Evolutionary conservation across 1,140 invertebrate species (phyloP).

Genomic region (Lepidostoma basale): DNA sequence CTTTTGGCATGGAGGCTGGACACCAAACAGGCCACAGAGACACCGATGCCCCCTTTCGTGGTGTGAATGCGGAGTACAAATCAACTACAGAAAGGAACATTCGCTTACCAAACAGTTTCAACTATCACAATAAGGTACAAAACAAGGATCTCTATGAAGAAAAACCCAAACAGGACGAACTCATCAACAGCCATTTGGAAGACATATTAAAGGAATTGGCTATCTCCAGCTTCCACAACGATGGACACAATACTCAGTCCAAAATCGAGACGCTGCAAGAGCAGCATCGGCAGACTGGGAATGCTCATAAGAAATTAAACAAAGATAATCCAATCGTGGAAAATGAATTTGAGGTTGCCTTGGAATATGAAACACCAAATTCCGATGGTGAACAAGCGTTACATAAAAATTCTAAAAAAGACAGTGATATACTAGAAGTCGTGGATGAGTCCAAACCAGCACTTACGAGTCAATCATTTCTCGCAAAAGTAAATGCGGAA

Average conservation of each 20-base stretch:
- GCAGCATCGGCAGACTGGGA: neutral
- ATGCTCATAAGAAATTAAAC: too few species aligned
- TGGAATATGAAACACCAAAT: conserved; percentile 3
- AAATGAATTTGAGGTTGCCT: neutral
- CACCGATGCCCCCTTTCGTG: too few species aligned
- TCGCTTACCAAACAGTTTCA: neutral
- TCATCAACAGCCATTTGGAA: conserved; percentile 26
- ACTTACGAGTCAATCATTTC: neutral
- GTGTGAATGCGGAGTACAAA: conserved; percentile 1
- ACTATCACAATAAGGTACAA: neutral
- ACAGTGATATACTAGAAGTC: neutral
- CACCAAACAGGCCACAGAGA: too few species aligned
- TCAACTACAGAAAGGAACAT: neutral
- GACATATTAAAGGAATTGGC: conserved; percentile 22
- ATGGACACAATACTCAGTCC: conserved; percentile 11
- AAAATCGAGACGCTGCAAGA: conserved; percentile 1
- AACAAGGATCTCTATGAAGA: conserved; percentile 4
- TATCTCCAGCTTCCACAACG: neutral
- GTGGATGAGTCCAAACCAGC: neutral
- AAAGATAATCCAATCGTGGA: conserved; percentile 8
- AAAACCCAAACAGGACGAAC: neutral
- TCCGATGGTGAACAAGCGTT: neutral
- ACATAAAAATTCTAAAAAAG: too few species aligned
- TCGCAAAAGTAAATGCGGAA: neutral
- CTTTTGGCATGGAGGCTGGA: too few species aligned